phyloP scores from a whole-genome alignment of 2,113 vertebrate genomes.

The Zeus faber region DNA sequence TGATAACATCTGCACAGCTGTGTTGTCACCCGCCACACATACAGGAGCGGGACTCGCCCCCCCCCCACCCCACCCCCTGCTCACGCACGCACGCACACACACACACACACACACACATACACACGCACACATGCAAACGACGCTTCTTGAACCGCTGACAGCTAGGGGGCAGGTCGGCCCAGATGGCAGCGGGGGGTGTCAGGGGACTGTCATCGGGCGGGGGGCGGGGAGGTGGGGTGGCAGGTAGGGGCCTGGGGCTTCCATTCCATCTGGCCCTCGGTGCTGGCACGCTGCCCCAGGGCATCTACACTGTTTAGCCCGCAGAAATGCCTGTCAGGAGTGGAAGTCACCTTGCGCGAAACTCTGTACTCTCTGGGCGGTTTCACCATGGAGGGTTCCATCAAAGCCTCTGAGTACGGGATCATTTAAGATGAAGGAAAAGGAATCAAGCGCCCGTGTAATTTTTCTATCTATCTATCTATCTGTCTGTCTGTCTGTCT shows the following conservation, averaged over 20 bases:
- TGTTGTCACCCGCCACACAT: constrained; percentile 37
- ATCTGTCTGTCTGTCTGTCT: not conserved
- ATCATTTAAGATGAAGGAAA: constrained; percentile 19
- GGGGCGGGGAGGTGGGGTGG: constrained; percentile 18
- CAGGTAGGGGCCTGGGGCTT: constrained; percentile 58
- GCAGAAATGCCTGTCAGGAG: constrained; percentile 59
- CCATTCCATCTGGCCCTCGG: constrained; percentile 47
- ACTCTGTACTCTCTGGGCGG: constrained; percentile 42
- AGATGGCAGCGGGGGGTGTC: constrained; percentile 64
- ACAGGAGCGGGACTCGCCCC: constrained; percentile 17
- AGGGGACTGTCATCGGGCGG: constrained; percentile 42
- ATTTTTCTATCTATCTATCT: no score
- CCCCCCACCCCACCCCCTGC: not conserved
- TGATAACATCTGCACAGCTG: constrained; percentile 71
- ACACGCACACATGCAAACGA: not conserved
- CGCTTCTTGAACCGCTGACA: constrained; percentile 57
- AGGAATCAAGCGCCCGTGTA: not conserved
- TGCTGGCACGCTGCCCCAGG: constrained; percentile 55
- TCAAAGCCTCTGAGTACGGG: no score
- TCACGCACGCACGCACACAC: not conserved
- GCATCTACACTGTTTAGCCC: constrained; percentile 52
- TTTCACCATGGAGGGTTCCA: no score
- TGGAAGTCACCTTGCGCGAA: constrained; percentile 62
- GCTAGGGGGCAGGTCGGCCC: constrained; percentile 59
- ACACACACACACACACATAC: not conserved